A percentile compares a stretch with the other conserved stretches of the same genome.
Evolutionary conservation across 2,113 vertebrate genomes (phyloP).

Genomic region (Engraulis encrasicolus): DNA sequence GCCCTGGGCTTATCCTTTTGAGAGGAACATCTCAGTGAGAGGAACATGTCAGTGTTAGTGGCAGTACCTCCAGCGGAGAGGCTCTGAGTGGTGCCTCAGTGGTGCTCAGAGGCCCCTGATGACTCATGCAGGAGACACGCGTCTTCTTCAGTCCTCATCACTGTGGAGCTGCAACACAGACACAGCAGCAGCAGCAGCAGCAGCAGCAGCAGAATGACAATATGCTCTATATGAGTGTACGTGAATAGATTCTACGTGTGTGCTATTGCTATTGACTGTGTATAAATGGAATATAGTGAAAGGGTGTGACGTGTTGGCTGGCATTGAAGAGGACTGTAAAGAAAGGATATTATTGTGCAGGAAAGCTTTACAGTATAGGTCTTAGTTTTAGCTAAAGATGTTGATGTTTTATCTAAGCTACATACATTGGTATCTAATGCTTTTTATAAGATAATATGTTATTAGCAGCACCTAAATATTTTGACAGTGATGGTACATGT

Average conservation of each 20-base stretch:
- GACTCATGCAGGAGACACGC: neutral
- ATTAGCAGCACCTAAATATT: neutral
- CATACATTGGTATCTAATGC: neutral
- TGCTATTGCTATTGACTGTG: no score
- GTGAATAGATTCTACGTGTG: no score
- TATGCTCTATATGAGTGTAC: no score
- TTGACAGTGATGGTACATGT: neutral
- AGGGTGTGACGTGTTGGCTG: no score
- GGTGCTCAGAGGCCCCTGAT: neutral
- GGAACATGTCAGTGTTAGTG: neutral
- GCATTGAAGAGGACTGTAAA: no score
- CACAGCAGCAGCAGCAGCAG: neutral
- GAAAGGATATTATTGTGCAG: no score
- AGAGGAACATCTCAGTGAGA: no score
- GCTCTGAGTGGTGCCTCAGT: neutral
- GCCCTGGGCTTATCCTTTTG: no score
- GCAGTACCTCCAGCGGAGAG: neutral
- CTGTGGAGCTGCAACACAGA: neutral
- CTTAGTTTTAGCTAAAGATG: no score
- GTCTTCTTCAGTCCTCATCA: neutral
- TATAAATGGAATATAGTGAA: no score
- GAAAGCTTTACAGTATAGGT: no score
- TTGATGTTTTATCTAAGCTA: no score
- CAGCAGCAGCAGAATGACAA: neutral
- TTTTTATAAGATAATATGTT: neutral